A percentile compares a stretch with the other conserved stretches of the same genome.
These are phyloP conservation scores for Disparrhopalites patrizii DNA, from an alignment of 2,888 invertebrate genomes.

Conservation along the genomic window DNA sequence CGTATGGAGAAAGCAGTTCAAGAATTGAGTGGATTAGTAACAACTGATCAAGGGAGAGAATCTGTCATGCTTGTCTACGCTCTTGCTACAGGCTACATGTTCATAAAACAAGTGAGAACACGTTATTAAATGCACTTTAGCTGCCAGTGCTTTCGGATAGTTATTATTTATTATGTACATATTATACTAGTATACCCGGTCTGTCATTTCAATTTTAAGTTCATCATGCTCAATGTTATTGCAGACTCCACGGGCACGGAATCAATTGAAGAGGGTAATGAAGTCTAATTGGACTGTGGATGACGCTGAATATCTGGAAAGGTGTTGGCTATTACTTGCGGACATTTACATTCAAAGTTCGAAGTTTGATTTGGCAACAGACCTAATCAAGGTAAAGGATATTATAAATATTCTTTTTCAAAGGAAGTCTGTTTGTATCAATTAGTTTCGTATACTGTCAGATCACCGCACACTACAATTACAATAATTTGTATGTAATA, in stretches of 20 bases:
- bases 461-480: not conserved
- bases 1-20: slow-evolving; percentile 80
- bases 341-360: slow-evolving; percentile 80
- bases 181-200: not conserved
- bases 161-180: not conserved
- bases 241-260: slow-evolving; percentile 80
- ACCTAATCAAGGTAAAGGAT: slow-evolving; percentile 59
- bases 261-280: slow-evolving; percentile 82
- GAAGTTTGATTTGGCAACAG: slow-evolving; percentile 80
- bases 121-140: not conserved
- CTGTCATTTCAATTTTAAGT: too few species aligned
- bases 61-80: slow-evolving; percentile 83
- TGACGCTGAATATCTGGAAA: slow-evolving; percentile 91
- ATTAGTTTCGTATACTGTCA: not conserved
- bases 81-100: slow-evolving; percentile 75
- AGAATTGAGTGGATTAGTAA: slow-evolving; percentile 67
- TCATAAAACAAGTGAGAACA: slow-evolving; percentile 65
- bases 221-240: too few species aligned
- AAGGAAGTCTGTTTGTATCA: not conserved
- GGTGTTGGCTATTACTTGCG: slow-evolving; percentile 90
- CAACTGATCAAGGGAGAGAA: slow-evolving; percentile 64
- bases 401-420: not conserved
- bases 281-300: slow-evolving; percentile 88
- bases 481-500: not conserved
- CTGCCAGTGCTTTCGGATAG: too few species aligned